Conservation (phyloP, 2,888 invertebrate species). For the Orthosia incerta region DNA sequence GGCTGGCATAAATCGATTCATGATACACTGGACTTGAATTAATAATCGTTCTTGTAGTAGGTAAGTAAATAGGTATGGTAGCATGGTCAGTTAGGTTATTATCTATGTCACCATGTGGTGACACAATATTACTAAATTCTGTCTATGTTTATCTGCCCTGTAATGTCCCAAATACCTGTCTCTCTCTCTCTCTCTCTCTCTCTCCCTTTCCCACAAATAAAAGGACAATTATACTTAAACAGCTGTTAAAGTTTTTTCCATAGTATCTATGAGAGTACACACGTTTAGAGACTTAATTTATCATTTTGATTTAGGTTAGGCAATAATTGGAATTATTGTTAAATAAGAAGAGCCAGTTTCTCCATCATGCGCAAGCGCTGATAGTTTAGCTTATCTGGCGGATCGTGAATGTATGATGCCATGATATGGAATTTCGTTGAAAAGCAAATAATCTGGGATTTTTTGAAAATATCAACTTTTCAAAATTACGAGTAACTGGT, state of each 20-base stretch:
- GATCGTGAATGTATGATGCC: too few species aligned
- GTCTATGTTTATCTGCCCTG: background rate
- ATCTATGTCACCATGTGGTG: slow-evolving; percentile 20
- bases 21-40: slow-evolving; percentile 59
- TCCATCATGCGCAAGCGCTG: background rate
- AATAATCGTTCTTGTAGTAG: slow-evolving; percentile 46
- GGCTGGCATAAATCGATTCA: slow-evolving; percentile 56
- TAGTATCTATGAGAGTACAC: too few species aligned
- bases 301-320: background rate
- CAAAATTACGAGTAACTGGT: too few species aligned
- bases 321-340: too few species aligned
- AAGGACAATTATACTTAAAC: too few species aligned
- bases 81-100: slow-evolving; percentile 1
- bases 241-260: background rate
- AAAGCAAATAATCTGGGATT: background rate
- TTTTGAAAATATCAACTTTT: background rate
- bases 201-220: too few species aligned
- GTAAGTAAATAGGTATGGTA: background rate
- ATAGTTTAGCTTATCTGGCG: background rate
- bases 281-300: background rate
- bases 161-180: too few species aligned
- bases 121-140: background rate
- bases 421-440: background rate
- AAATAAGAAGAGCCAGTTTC: background rate
- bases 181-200: too few species aligned